Conservation (phyloP, 2,797 vertebrate species). For the Merluccius polli region DNA sequence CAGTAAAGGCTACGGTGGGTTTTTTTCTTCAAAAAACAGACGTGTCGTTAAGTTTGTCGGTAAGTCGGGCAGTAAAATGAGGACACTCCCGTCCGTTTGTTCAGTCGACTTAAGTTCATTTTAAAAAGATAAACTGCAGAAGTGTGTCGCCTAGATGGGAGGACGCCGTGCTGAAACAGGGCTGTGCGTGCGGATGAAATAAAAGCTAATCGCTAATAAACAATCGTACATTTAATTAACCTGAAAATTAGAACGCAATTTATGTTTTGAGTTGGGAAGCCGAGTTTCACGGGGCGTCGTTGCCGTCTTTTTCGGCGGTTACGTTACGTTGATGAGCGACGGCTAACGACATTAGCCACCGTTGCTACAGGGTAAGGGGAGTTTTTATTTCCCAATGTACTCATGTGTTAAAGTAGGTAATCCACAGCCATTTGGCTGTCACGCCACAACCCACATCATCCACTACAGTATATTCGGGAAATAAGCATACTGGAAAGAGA, state of each 20-base stretch:
- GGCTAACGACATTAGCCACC: neutral
- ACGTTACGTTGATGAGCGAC: neutral
- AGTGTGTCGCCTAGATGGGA: neutral
- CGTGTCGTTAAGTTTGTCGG: neutral
- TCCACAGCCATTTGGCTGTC: neutral
- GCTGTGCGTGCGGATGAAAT: neutral
- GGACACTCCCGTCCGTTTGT: neutral
- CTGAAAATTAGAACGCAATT: neutral
- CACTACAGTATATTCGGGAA: neutral
- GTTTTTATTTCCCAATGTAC: neutral
- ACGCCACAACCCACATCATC: neutral
- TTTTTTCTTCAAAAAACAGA: constrained; percentile 3
- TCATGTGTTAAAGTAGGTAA: neutral
- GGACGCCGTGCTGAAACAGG: neutral
- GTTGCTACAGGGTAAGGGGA: neutral
- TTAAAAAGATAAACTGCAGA: neutral
- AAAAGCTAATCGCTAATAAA: neutral
- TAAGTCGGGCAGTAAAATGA: neutral
- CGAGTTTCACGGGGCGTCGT: too few species aligned
- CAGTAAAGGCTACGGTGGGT: neutral
- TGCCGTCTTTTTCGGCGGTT: neutral
- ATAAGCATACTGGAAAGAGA: too few species aligned
- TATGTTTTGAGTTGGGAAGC: neutral
- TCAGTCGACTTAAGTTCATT: neutral
- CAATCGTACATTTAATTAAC: neutral